phyloP scores from a whole-genome alignment of 2,113 vertebrate genomes.

The Colaptes auratus region DNA sequence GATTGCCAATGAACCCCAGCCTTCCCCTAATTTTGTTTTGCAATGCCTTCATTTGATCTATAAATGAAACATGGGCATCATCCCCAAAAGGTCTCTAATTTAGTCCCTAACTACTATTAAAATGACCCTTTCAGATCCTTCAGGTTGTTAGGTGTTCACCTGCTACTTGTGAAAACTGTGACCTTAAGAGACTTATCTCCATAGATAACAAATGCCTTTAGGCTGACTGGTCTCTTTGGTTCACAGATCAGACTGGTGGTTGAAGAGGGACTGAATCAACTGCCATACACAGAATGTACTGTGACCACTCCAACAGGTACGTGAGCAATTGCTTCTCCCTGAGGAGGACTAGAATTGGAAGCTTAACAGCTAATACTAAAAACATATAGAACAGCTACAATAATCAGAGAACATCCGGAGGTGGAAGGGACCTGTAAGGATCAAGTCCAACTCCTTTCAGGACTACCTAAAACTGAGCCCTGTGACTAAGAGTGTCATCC shows the following conservation, averaged over 20 bases:
- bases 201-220: background rate
- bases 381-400: background rate
- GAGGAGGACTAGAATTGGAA: background rate
- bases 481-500: background rate
- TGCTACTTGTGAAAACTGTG: background rate
- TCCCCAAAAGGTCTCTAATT: background rate
- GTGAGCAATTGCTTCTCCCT: background rate
- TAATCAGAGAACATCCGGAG: rapidly evolving
- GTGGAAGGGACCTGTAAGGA: background rate
- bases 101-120: background rate
- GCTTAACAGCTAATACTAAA: background rate
- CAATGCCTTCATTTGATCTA: background rate
- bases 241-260: conserved; percentile 95
- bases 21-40: background rate
- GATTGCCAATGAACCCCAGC: rapidly evolving
- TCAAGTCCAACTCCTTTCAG: background rate
- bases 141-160: background rate
- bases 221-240: conserved; percentile 22
- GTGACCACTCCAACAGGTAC: conserved; percentile 97
- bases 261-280: conserved; percentile 96
- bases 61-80: background rate
- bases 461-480: background rate
- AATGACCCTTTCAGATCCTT: background rate
- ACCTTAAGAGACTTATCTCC: background rate
- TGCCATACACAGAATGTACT: conserved; percentile 95